phyloP scores from a whole-genome alignment of 2,113 vertebrate species.

The Oxyruncus cristatus region DNA sequence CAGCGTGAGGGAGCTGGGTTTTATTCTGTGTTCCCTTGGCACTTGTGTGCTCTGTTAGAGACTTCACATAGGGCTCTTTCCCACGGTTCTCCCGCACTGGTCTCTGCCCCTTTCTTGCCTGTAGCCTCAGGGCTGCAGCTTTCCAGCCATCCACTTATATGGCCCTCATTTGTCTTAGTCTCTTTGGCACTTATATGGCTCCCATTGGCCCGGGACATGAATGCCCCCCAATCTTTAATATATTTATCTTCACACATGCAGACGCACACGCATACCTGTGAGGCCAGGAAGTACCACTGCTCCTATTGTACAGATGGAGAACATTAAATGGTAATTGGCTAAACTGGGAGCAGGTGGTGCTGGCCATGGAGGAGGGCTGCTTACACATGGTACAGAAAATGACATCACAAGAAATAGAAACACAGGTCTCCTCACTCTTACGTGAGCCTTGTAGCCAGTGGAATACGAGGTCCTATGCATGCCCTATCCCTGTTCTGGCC shows the following conservation, averaged over 20 bases:
- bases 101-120: conserved; percentile 2
- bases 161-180: conserved; percentile 57
- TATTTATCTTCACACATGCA: conserved; percentile 62
- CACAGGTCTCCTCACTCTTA: background rate
- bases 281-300: conserved; percentile 44
- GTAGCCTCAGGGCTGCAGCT: conserved; percentile 28
- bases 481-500: background rate
- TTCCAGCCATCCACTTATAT: conserved; percentile 53
- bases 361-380: background rate
- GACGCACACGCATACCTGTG: conserved; percentile 28
- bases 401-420: background rate
- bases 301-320: conserved; percentile 18
- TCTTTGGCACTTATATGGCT: conserved; percentile 59
- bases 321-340: conserved; percentile 12
- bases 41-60: background rate
- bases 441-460: background rate
- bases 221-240: conserved; percentile 48
- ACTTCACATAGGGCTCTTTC: conserved; percentile 31
- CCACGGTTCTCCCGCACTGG: background rate
- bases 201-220: conserved; percentile 29
- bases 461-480: background rate
- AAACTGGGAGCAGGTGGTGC: conserved; percentile 25
- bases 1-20: background rate
- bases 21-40: background rate
- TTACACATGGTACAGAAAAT: background rate